Base-by-base conservation (phyloP, 2,113 vertebrate species). In the Micromys minutus region DNA sequence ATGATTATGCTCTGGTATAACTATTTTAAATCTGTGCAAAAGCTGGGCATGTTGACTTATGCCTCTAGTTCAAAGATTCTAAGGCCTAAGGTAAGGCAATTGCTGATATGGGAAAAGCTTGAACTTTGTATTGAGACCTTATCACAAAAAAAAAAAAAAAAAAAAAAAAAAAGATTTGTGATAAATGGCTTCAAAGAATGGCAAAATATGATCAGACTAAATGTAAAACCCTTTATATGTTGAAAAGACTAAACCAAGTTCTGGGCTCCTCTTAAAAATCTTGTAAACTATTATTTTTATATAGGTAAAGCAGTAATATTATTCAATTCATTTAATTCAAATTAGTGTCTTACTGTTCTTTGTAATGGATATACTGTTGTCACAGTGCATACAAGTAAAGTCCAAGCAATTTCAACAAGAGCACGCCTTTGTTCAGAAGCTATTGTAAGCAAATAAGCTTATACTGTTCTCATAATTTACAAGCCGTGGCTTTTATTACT, bases 181-280 rank as follows among this genome's bases (percentile, higher is more conserved):
- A 31, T 36, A 42, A 86, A 52, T 65, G 17, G 21, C 13, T 87
- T 57, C 36, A 13, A 75, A 5, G 12, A 11, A 74, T 63, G 57
- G 17, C 1, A 93, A 91, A 87, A 71, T 76, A 47, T 91, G 85
- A 89, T 88, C 45, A 57, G 26, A n/a, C 29, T 93, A 81, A 69
- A 47, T 87, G 24, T 8, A 63, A 86, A 76, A 16, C 57, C 15
- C 29, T 81, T 83, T 42, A 24, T 26, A 3, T 5, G 61, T 29
- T 59, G 17, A n/a, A 55, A 89, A 93, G 52, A 61, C 5, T 59
- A 31, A 94, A 85, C 42, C 3, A 36, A 92, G 61, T 72, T 69
- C 59, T 59, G 15, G 29, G 71, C 0, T 63, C 4, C 4, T 52
- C 72, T 50, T 47, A 79, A 86, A 19, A 79, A 12, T n/a, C 0